Base-by-base conservation (phyloP, 2,113 vertebrate species). In the Dicentrarchus labrax region DNA sequence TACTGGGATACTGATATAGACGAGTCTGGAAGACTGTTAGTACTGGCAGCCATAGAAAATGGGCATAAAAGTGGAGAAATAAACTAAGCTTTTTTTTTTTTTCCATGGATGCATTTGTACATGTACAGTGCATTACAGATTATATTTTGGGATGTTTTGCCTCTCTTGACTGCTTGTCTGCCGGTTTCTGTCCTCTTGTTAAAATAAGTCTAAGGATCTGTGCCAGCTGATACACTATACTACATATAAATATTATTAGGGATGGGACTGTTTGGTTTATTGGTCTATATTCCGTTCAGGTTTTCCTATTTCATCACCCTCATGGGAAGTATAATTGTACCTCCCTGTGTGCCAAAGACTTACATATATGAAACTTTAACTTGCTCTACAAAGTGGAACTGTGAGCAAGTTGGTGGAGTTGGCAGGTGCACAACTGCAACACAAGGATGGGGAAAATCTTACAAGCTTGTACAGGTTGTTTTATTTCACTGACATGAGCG, bases 231-330 rank as follows among this genome's bases (percentile, higher is more conserved):
- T 10, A 61, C 12, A 67, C 51, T 43, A 67, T 22, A 36, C 12
- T 30, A 45, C 41, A 45, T 45, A 41, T 4, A n/a, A 51, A 39
- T 50, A 39, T 66, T 65, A 47, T 48, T 48, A 54, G 39, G 19
- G 43, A 9, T 47, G 39, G 22, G 22, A 47, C 36, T 57, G 16
- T 4, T 43, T 41, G 22, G 56, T 45, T 66, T 39, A 51, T 59
- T 57, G 41, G 16, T 5, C 24, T 73, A 16, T 50, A 73, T 57
- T 77, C 8, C 57, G 67, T 72, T 66, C 5, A 36, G 47, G n/a
- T 57, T 78, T n/a, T 62, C 13, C 12, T 56, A 30, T 50, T 36
- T 47, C 22, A 43, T 43, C n/a, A 36, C 39, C 9, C 15, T 21
- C 51, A 11, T 4, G 30, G 30, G 53, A 43, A 41, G 36, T 67